Conservation (phyloP, 2,113 vertebrate genomes). For the Epinephelus cyanopodus region DNA sequence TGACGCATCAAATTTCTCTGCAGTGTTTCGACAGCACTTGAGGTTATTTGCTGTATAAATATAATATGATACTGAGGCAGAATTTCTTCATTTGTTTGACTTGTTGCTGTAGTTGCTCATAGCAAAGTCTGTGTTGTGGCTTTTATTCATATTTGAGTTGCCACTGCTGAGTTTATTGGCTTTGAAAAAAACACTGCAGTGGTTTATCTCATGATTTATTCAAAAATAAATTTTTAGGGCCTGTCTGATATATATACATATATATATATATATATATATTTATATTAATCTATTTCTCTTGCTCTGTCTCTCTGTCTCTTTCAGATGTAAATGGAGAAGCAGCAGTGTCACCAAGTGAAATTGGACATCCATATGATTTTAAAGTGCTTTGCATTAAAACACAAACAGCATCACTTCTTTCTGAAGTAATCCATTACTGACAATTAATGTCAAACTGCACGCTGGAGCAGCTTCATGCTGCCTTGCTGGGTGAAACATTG, state of each 20-base stretch:
- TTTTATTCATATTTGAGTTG: slow-evolving; percentile 24
- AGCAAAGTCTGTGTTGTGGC: slow-evolving; percentile 13
- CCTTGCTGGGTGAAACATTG: slow-evolving; percentile 76
- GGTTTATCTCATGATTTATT: slow-evolving; percentile 27
- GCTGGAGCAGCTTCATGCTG: slow-evolving; percentile 86
- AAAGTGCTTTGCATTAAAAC: slow-evolving; percentile 63
- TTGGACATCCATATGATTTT: slow-evolving; percentile 40
- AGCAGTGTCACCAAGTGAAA: slow-evolving; percentile 61
- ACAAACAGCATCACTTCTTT: slow-evolving; percentile 62
- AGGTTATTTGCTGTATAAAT: slow-evolving; percentile 28
- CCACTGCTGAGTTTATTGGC: slow-evolving; percentile 35
- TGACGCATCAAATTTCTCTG: not conserved
- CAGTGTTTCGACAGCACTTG: not conserved
- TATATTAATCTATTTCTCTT: slow-evolving; percentile 39
- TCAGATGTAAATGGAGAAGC: slow-evolving; percentile 81
- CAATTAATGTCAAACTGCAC: slow-evolving; percentile 84
- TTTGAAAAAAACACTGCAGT: slow-evolving; percentile 14
- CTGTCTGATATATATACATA: not conserved
- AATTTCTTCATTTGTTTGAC: slow-evolving; percentile 40
- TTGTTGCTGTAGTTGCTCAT: slow-evolving; percentile 18
- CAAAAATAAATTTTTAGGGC: slow-evolving; percentile 18
- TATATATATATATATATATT: slow-evolving; percentile 4
- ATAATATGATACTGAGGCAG: not conserved
- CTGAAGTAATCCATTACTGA: slow-evolving; percentile 70
- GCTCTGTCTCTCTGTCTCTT: slow-evolving; percentile 56